Evolutionary conservation across 2,888 invertebrate species (phyloP).

Genomic region (Lasioglossum pauxillum): DNA sequence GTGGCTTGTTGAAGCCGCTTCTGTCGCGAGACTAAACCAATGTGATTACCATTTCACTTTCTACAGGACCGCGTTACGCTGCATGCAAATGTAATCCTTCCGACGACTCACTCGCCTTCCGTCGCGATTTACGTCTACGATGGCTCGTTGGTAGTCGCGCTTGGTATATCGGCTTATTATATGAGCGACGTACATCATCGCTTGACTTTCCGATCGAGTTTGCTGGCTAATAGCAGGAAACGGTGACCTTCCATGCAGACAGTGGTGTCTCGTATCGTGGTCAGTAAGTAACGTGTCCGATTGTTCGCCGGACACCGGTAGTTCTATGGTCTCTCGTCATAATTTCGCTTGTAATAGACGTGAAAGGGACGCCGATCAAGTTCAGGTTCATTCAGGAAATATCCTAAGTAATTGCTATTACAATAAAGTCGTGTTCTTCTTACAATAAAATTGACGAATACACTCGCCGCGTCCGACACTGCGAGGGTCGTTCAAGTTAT

Average conservation of each 20-base stretch:
- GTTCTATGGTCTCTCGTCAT: neutral
- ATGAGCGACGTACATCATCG: slow-evolving; percentile 60
- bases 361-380: neutral
- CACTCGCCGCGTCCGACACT: neutral
- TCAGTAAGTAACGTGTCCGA: slow-evolving; percentile 63
- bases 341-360: neutral
- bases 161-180: slow-evolving; percentile 56
- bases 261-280: slow-evolving; percentile 39
- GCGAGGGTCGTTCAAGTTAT: neutral
- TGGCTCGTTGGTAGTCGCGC: slow-evolving; percentile 59
- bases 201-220: slow-evolving; percentile 66
- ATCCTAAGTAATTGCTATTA: neutral
- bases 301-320: slow-evolving; percentile 29
- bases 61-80: slow-evolving; percentile 33
- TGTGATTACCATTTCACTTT: slow-evolving; percentile 56
- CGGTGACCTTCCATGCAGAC: slow-evolving; percentile 63
- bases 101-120: neutral
- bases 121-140: slow-evolving; percentile 35
- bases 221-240: slow-evolving; percentile 71
- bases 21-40: slow-evolving; percentile 24
- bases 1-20: slow-evolving; percentile 5
- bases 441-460: neutral
- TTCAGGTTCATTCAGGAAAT: neutral
- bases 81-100: slow-evolving; percentile 46
- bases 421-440: neutral